Evolutionary conservation across 2,888 invertebrate species (phyloP), one percentile per base, ranked within the genome.

Genomic region (Orthonevra nobilis): DNA sequence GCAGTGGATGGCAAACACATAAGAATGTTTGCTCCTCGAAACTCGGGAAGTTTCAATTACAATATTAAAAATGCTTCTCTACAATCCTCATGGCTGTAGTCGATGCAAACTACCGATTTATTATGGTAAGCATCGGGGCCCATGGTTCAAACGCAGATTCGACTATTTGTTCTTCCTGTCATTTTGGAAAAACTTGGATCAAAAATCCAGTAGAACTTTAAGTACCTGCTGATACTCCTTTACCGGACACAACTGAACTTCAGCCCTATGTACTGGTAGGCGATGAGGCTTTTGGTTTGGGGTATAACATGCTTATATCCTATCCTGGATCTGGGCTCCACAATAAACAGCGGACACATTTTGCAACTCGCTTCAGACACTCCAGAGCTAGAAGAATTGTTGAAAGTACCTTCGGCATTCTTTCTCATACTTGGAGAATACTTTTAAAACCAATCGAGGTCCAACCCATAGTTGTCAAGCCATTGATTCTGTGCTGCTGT

Each of bases 51-150:
- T 19, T 40, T 40, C 7, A n/a, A n/a, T n/a, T n/a, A n/a, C n/a
- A n/a, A n/a, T n/a, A n/a, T n/a, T n/a, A n/a, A n/a, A n/a, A n/a
- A n/a, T n/a, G n/a, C n/a, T n/a, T n/a, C n/a, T n/a, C n/a, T n/a
- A n/a, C n/a, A n/a, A n/a, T 42, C 7, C 20, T 42, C 20, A 42
- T 42, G 20, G 40, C 40, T 20, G 4, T 20, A 3, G 40, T n/a
- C n/a, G n/a, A n/a, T n/a, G n/a, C n/a, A n/a, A n/a, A 2, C 20
- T 17, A 19, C 9, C 6, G 40, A 42, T 42, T 42, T 19, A 10
- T 42, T 4, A 42, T 42, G 40, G 40, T 42, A n/a, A 20, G 40
- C 20, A 42, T 42, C 20, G 40, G 20, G 20, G 40, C 40, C n/a
- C 40, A n/a, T n/a, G n/a, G n/a, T n/a, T n/a, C n/a, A n/a, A n/a